Conservation (phyloP, 1,140 invertebrate species). For the Orchesella cincta region DNA sequence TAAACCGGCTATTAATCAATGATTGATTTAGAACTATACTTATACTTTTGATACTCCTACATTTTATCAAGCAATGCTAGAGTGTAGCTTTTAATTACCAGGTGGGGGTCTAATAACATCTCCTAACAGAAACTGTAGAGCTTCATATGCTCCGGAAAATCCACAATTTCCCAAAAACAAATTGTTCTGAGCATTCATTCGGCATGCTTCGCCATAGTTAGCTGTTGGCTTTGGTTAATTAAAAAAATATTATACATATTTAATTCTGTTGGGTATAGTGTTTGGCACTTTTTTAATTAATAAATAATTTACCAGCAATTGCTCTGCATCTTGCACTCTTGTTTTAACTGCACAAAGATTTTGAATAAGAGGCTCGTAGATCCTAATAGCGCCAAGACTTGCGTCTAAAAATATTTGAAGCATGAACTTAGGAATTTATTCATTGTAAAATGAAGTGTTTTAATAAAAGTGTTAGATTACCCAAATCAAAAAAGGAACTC, state of each 20-base stretch:
- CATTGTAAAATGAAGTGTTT: not conserved
- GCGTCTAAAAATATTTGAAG: constrained; percentile 29
- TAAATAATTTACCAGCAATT: constrained; percentile 35
- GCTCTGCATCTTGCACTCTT: constrained; percentile 43
- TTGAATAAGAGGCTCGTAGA: constrained; percentile 46
- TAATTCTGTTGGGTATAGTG: too few species aligned
- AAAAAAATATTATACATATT: not conserved
- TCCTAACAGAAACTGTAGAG: constrained; percentile 41
- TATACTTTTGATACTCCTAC: not conserved
- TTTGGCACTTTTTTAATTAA: too few species aligned
- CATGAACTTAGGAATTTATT: not conserved
- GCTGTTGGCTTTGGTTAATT: constrained; percentile 27
- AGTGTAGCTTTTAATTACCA: constrained; percentile 30
- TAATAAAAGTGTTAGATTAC: constrained; percentile 33
- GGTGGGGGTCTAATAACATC: constrained; percentile 17
- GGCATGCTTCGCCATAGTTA: constrained; percentile 34
- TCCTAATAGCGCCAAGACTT: constrained; percentile 43
- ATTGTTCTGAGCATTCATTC: constrained; percentile 26
- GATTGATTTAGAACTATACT: too few species aligned
- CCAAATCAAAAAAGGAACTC: constrained; percentile 41
- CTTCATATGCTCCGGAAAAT: constrained; percentile 47
- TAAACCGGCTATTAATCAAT: not conserved
- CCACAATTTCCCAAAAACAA: constrained; percentile 48
- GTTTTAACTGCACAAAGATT: constrained; percentile 41
- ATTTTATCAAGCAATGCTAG: too few species aligned